Evolutionary conservation across 1,140 invertebrate species (phyloP).

Genomic region (Drosophila kikkawai): DNA sequence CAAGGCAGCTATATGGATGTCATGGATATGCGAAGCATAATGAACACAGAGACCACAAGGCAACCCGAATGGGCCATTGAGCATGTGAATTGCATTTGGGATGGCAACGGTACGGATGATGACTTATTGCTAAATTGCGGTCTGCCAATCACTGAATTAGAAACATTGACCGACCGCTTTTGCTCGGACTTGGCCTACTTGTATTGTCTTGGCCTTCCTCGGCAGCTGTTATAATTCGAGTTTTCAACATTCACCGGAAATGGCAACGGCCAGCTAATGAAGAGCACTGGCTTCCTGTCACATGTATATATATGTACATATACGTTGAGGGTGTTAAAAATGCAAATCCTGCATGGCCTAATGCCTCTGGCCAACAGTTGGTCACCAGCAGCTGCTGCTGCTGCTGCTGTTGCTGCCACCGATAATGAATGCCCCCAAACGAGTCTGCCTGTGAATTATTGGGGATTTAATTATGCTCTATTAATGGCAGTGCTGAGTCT

Average conservation of each 20-base stretch:
- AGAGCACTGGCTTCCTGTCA: slow-evolving; percentile 9
- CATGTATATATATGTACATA: not conserved
- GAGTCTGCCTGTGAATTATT: slow-evolving; percentile 62
- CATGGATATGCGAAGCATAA: slow-evolving; percentile 16
- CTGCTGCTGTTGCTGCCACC: slow-evolving; percentile 17
- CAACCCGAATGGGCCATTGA: slow-evolving; percentile 35
- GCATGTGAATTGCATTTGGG: slow-evolving; percentile 47
- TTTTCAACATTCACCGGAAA: slow-evolving; percentile 25
- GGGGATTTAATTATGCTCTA: slow-evolving; percentile 70
- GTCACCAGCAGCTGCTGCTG: slow-evolving; percentile 9
- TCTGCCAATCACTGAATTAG: slow-evolving; percentile 34
- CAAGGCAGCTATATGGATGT: slow-evolving; percentile 16
- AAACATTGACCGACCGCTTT: slow-evolving; percentile 48
- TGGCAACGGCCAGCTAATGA: slow-evolving; percentile 20
- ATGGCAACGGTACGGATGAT: not conserved
- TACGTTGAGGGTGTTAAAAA: slow-evolving; percentile 56
- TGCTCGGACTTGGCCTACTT: slow-evolving; percentile 25
- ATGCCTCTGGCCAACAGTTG: slow-evolving; percentile 51
- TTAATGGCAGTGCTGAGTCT: slow-evolving; percentile 50
- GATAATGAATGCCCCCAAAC: slow-evolving; percentile 62
- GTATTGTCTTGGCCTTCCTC: not conserved
- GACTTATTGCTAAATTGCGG: slow-evolving; percentile 33
- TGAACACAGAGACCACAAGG: slow-evolving; percentile 24
- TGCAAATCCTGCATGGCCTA: slow-evolving; percentile 73
- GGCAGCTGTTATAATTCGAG: slow-evolving; percentile 53